A percentile compares a stretch with the other conserved stretches of the same genome.
phyloP scores from a whole-genome alignment of 2,797 vertebrate species.

The Acipenser ruthenus region DNA sequence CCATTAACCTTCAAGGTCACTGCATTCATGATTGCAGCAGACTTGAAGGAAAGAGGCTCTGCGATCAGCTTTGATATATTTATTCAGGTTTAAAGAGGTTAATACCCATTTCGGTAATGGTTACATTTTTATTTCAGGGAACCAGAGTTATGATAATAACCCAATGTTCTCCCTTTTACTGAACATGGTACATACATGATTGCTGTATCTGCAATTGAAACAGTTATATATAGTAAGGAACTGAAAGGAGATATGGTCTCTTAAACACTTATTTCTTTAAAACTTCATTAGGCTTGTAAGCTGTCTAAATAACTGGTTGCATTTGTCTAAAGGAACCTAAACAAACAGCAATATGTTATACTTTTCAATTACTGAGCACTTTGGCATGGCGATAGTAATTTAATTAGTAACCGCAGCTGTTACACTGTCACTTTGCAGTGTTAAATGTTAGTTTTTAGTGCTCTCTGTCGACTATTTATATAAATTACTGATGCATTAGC shows the following conservation, averaged over 20 bases:
- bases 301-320: conserved; percentile 1
- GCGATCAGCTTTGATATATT: too few relatives aligned
- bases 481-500: conserved; percentile 4
- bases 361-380: conserved; percentile 10
- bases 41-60: too few relatives aligned
- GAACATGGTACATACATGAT: too few relatives aligned
- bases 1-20: too few relatives aligned
- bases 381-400: background rate
- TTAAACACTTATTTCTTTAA: background rate
- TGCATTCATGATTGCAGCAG: too few relatives aligned
- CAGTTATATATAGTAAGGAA: background rate
- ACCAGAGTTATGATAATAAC: too few relatives aligned
- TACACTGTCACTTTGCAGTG: background rate
- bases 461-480: conserved; percentile 1
- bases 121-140: too few relatives aligned
- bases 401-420: conserved; percentile 8
- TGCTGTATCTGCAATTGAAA: background rate
- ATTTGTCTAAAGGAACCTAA: conserved; percentile 7
- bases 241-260: background rate
- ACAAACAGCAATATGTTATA: conserved; percentile 5
- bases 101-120: too few relatives aligned
- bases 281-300: conserved; percentile 6
- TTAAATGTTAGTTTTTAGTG: conserved; percentile 5
- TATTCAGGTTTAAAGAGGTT: too few relatives aligned
- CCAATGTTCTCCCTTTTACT: too few relatives aligned